A percentile compares a stretch with the other conserved stretches of the same genome.
Conservation (phyloP, 2,797 vertebrate genomes). For the Melanotaenia maccullochi region DNA sequence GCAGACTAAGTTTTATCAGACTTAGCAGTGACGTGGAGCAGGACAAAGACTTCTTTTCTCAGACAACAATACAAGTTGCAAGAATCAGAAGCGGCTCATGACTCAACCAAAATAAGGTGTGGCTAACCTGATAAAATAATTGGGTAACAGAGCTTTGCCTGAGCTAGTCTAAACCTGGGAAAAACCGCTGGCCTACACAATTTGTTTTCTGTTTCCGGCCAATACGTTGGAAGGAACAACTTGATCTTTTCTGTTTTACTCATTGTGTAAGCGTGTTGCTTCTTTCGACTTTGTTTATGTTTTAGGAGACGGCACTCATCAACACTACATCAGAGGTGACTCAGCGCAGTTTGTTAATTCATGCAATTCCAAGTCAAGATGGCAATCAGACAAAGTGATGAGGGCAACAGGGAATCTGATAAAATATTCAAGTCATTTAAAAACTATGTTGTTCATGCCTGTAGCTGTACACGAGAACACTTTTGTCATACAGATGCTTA, state of each 20-base stretch:
- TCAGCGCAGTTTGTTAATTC: not conserved
- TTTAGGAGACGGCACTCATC: not conserved
- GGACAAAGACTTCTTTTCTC: not conserved
- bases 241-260: not conserved
- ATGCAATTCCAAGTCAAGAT: not conserved
- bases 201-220: not conserved
- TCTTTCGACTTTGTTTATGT: not conserved
- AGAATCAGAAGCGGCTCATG: constrained; percentile 25
- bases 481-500: constrained; percentile 20
- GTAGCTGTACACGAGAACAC: constrained; percentile 3
- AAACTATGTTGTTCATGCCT: constrained; percentile 4
- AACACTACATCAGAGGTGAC: not conserved
- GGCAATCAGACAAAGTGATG: not conserved
- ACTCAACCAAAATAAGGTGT: constrained; percentile 47
- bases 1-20: not conserved
- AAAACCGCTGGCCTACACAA: not conserved
- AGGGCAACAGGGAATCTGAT: constrained; percentile 8
- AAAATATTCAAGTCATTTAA: constrained; percentile 1
- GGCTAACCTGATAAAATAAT: constrained; percentile 30
- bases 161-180: constrained; percentile 18
- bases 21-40: not conserved
- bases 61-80: constrained; percentile 14
- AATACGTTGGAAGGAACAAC: not conserved
- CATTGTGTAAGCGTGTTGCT: not conserved
- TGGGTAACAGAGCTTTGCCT: constrained; percentile 1